Base-by-base conservation (phyloP, 2,888 invertebrate species). In the Bruchidius siliquastri region DNA sequence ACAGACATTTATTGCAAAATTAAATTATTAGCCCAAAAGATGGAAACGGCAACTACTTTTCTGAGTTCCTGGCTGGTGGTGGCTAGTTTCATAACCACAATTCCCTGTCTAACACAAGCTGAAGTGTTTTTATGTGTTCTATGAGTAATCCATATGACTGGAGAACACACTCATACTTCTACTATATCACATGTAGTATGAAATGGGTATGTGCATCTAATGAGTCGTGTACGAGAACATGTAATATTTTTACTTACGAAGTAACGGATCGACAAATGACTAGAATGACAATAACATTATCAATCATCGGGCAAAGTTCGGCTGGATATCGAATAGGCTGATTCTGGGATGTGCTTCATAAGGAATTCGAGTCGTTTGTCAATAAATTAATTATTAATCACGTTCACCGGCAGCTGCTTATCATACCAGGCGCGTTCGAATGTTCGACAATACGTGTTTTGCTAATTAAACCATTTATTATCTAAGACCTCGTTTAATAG, bases 301-400 rank as follows among this genome's bases (percentile, higher is more conserved):
- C 49, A 49, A 49, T 49, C 49, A 49, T 49, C 49, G 49, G 49
- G 49, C 49, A 49, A 49, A 49, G 49, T 49, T 49, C 49, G 49
- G 13, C 13, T 49, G 49, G 49, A 49, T 49, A 49, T 4, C 49
- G 49, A 49, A 49, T 13, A 49, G 49, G 49, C 49, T 30, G 49
- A 49, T 49, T 49, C 49, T 49, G 49, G 13, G 49, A 68, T 68
- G 21, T 68, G 68, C 21, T 8, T 68, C 21, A 68, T 68, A 68
- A 76, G 74, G 74, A 79, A 80, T 81, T 80, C 81, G 74, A 72
- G 76, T 79, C 81, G 76, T 80, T 79, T 77, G 75, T 77, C 76
- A 73, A 73, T 77, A 79, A 80, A 81, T 80, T 80, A 80, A 81
- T 81, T 80, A 80, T 81, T 81, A 80, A 80, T 80, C 80, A 79